A percentile compares a stretch with the other conserved stretches of the same genome.
Conservation (phyloP, 2,888 invertebrate species). For the Xanthorhoe spadicearia region DNA sequence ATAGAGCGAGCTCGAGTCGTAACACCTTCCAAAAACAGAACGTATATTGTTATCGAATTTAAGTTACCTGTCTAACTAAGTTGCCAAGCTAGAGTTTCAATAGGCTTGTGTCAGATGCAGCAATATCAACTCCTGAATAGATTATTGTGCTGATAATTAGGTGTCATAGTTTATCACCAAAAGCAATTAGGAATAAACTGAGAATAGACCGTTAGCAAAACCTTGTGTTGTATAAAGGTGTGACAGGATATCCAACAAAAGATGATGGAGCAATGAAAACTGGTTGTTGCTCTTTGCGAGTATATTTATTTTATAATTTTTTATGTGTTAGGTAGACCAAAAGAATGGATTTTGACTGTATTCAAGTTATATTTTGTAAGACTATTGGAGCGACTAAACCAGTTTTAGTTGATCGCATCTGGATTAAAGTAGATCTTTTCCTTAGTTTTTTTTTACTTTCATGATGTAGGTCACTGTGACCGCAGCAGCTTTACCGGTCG, state of each 20-base stretch:
- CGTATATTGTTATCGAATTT: not conserved
- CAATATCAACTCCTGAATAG: conserved; percentile 1
- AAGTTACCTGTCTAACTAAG: not conserved
- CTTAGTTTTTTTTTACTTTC: no score
- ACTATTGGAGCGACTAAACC: no score
- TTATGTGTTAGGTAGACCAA: no score
- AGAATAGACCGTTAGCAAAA: not conserved
- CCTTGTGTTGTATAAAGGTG: not conserved
- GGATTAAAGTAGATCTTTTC: no score
- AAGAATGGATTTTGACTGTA: no score
- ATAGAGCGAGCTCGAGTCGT: not conserved
- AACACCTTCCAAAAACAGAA: not conserved
- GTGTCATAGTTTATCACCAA: conserved; percentile 1
- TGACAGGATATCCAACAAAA: not conserved
- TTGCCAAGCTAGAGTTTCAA: conserved; percentile 3
- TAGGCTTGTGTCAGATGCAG: conserved; percentile 12
- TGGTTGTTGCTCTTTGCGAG: no score
- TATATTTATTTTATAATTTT: no score
- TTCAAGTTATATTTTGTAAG: no score
- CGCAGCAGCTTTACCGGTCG: no score
- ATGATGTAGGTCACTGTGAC: no score
- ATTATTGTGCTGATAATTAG: conserved; percentile 4
- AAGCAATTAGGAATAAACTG: not conserved
- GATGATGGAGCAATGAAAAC: no score
- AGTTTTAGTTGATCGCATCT: no score